Base-by-base conservation (phyloP, 2,888 invertebrate genomes). In the Rhimphoctona megacephalus region DNA sequence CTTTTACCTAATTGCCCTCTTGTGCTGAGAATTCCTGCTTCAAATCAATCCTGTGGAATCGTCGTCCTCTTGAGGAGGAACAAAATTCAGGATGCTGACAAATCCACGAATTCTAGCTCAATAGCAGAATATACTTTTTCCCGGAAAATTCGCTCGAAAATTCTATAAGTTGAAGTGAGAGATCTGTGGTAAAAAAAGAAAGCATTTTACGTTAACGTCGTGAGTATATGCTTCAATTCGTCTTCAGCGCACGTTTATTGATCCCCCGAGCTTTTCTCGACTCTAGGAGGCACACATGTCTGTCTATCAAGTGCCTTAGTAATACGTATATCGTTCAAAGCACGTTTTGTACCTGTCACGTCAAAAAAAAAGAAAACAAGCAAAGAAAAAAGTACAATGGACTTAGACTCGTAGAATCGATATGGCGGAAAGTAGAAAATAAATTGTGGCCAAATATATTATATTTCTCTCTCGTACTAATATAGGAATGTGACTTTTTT, bases 201-300 rank as follows among this genome's bases (percentile, higher is more conserved):
- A 49, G 11, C 14, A 46, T 49, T 81, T 52, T 73, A 17, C 64
- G 11, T 72, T 67, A 69, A 67, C 49, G 9, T 46, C 25, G 66
- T 57, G 52, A 39, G 39, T 66, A 61, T 76, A 74, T 73, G 43
- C 52, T 73, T 66, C 66, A 66, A 73, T 81, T 66, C 39, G 30
- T 78, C 69, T 83, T 77, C 69, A 33, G 61, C 69, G 30, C 61
- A 70, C 57, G 36, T 73, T 73, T 79, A 83, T 83, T 78, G 83
- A 79, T 83, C 83, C 36, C 73, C 39, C 67, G 79, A 67, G 79
- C 73, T 80, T 61, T 83, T 73, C 79, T 78, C 79, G 72, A 46
- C 52, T 39, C 52, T 39, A 6, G 36, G 43, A 14, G 36, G 54
- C 25, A 79, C 46, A 49, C 49, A 52, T 52, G 49, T 73, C 25